These are phyloP conservation scores for Peromyscus leucopus DNA, from an alignment of 2,113 vertebrate species.

Conservation along the genomic window DNA sequence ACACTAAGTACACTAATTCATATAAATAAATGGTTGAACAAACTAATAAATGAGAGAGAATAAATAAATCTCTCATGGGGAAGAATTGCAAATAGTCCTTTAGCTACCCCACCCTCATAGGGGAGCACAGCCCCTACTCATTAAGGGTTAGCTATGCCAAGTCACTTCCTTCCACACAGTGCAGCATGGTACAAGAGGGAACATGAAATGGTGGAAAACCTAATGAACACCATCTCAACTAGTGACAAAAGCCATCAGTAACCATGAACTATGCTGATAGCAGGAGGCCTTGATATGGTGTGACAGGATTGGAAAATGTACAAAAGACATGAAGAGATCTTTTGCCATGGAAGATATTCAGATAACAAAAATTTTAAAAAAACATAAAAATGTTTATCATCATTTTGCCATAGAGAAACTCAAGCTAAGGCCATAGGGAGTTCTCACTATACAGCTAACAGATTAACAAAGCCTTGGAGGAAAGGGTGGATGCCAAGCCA, in stretches of 20 bases:
- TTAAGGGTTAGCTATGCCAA: background rate
- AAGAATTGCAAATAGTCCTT: background rate
- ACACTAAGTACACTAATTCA: background rate
- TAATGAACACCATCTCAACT: too few species aligned
- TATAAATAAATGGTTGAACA: constrained; percentile 13
- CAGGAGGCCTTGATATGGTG: background rate
- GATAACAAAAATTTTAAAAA: background rate
- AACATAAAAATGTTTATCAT: background rate
- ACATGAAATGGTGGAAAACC: background rate
- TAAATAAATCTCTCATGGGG: background rate
- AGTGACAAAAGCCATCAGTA: background rate
- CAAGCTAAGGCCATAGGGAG: background rate
- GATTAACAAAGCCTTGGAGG: background rate
- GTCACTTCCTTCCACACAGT: background rate
- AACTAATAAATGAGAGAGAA: background rate
- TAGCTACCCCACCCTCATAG: background rate
- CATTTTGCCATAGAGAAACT: background rate
- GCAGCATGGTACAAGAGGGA: background rate
- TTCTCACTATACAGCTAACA: background rate
- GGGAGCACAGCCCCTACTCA: background rate
- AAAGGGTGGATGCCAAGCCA: background rate
- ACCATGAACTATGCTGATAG: background rate
- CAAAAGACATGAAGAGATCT: background rate
- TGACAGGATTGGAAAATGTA: background rate
- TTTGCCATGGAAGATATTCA: background rate